Evolutionary conservation across 2,888 invertebrate species (phyloP).

Genomic region (Lasioglossum villosulum): DNA sequence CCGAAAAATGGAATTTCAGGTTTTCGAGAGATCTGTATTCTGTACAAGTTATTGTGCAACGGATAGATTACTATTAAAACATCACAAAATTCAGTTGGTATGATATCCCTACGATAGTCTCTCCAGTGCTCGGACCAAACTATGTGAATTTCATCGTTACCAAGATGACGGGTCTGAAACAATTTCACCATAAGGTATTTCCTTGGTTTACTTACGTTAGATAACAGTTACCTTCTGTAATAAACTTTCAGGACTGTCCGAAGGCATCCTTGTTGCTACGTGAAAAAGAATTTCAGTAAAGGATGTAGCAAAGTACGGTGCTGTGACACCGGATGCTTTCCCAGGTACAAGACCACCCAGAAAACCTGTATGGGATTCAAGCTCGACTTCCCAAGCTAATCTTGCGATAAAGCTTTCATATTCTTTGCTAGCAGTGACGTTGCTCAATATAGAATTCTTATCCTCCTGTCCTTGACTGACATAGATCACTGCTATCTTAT

Average conservation of each 20-base stretch:
- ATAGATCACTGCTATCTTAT: constrained; percentile 99
- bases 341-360: constrained; percentile 96
- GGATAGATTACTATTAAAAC: constrained; percentile 98
- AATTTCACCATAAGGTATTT: constrained; percentile 6
- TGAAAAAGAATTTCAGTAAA: constrained; percentile 98
- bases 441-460: constrained; percentile 96
- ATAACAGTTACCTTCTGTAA: constrained; percentile 89
- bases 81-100: constrained; percentile 99
- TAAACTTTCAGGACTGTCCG: constrained; percentile 94
- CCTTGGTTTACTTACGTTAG: background rate
- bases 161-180: constrained; percentile 94
- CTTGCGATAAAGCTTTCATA: constrained; percentile 94
- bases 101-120: constrained; percentile 97
- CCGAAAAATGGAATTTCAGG: constrained; percentile 94
- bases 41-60: constrained; percentile 92
- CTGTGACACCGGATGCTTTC: constrained; percentile 95
- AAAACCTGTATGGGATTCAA: constrained; percentile 98
- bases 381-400: constrained; percentile 93
- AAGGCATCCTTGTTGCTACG: constrained; percentile 98
- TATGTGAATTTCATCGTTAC: constrained; percentile 99
- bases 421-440: constrained; percentile 95
- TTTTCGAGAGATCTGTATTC: constrained; percentile 93
- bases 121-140: constrained; percentile 99
- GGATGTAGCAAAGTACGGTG: constrained; percentile 97
- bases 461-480: constrained; percentile 99